Evolutionary conservation across 2,888 invertebrate genomes (phyloP).

Genomic region (Leptura quadrifasciata): DNA sequence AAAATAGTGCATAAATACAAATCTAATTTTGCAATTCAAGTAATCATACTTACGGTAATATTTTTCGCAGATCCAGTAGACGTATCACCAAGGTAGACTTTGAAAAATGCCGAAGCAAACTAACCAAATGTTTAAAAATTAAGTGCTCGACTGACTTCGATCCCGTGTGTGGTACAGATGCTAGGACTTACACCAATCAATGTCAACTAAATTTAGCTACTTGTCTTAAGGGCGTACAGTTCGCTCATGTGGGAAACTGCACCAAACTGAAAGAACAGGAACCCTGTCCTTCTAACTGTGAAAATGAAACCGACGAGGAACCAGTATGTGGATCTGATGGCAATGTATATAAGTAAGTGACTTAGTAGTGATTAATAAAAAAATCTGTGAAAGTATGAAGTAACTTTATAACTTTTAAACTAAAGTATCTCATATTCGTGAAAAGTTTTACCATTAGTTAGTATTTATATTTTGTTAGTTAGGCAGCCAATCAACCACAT

Average conservation of each 20-base stretch:
- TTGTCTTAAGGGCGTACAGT: slow-evolving; percentile 90
- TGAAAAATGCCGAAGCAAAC: slow-evolving; percentile 85
- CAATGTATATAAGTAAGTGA: slow-evolving; percentile 85
- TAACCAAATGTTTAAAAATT: slow-evolving; percentile 85
- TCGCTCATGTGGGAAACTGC: slow-evolving; percentile 93
- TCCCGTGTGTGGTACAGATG: slow-evolving; percentile 93
- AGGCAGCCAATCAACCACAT: no score
- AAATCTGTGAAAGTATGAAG: no score
- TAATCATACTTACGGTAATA: neutral
- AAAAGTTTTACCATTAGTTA: no score
- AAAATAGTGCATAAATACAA: neutral
- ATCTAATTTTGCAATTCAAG: no score
- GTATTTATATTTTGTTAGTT: no score
- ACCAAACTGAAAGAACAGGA: slow-evolving; percentile 81
- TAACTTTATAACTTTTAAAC: no score
- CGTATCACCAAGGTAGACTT: slow-evolving; percentile 83
- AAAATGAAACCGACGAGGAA: slow-evolving; percentile 77
- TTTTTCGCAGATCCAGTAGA: slow-evolving; percentile 71
- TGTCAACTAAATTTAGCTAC: slow-evolving; percentile 89
- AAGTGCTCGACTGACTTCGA: slow-evolving; percentile 83
- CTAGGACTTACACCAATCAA: slow-evolving; percentile 88
- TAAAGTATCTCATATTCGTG: no score
- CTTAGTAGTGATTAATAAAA: no score
- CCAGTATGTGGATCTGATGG: slow-evolving; percentile 94
- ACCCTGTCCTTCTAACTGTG: slow-evolving; percentile 80